Conservation (phyloP, 2,888 invertebrate genomes). For the Pyrrhosoma nymphula region DNA sequence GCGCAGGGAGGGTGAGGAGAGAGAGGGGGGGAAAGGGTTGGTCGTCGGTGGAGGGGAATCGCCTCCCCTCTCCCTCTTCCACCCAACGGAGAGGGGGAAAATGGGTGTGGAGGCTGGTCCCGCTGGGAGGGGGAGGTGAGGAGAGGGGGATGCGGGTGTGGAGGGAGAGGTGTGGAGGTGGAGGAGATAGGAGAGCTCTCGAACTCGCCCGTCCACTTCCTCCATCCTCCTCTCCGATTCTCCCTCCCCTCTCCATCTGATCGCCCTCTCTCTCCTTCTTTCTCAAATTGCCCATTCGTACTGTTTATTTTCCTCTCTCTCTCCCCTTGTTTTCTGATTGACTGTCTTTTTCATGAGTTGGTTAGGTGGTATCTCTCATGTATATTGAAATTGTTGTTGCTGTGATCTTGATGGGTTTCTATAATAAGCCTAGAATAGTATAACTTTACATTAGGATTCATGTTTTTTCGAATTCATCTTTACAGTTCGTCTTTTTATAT, state of each 20-base stretch:
- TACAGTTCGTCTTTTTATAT: too few relatives aligned
- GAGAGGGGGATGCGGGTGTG: background rate
- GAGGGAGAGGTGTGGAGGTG: background rate
- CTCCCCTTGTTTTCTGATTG: background rate
- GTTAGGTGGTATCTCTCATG: background rate
- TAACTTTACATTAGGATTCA: too few relatives aligned
- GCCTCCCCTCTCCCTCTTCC: background rate
- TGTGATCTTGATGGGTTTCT: too few relatives aligned
- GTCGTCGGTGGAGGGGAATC: background rate
- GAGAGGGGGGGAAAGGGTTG: background rate
- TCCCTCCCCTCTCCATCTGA: background rate
- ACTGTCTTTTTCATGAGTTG: background rate
- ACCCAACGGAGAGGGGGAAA: background rate
- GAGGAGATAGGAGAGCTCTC: background rate
- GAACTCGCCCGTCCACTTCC: constrained; percentile 55
- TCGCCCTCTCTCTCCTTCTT: background rate
- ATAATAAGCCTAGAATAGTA: too few relatives aligned
- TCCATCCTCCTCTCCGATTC: background rate
- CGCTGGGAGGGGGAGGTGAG: background rate
- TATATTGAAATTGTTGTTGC: too few relatives aligned
- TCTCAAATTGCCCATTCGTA: background rate
- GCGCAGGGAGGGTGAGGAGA: background rate
- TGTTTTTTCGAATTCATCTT: too few relatives aligned
- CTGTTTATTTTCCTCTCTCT: background rate
- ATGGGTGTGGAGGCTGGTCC: constrained; percentile 53